These are phyloP conservation scores for Heliconius ethilla DNA, from an alignment of 2,888 invertebrate genomes.

Conservation along the genomic window DNA sequence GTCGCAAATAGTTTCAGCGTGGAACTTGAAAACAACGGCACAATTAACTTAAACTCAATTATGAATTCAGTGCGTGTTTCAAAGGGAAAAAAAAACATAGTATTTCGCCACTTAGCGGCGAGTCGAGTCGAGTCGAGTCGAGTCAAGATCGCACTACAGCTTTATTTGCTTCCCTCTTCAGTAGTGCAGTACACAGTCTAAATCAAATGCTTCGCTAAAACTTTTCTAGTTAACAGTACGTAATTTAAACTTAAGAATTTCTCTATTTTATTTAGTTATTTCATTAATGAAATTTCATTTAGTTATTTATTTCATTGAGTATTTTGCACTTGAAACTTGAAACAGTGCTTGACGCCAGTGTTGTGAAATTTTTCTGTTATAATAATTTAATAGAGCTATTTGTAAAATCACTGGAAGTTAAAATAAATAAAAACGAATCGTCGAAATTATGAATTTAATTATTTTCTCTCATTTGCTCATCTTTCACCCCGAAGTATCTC, in stretches of 20 bases:
- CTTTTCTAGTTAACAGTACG: slow-evolving; percentile 15
- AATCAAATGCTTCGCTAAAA: slow-evolving; percentile 22
- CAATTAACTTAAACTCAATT: slow-evolving; percentile 19
- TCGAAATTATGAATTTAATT: neutral
- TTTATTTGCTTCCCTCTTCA: slow-evolving; percentile 11
- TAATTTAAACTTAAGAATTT: slow-evolving; percentile 21
- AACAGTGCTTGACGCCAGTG: neutral
- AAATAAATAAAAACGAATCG: neutral
- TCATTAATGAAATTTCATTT: too few relatives aligned
- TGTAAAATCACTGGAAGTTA: neutral
- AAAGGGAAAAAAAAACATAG: slow-evolving; percentile 16
- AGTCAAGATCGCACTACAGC: slow-evolving; percentile 2
- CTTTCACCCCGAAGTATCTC: too few relatives aligned
- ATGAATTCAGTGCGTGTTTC: slow-evolving; percentile 21
- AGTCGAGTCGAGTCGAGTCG: slow-evolving; percentile 5
- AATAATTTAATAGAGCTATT: neutral
- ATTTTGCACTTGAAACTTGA: slow-evolving; percentile 3
- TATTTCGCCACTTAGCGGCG: slow-evolving; percentile 1
- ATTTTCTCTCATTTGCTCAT: neutral
- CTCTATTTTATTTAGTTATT: slow-evolving; percentile 8
- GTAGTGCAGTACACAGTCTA: slow-evolving; percentile 8
- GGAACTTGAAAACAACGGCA: slow-evolving; percentile 10
- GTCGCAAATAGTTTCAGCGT: slow-evolving; percentile 14
- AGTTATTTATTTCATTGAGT: neutral
- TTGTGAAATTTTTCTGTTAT: neutral